Evolutionary conservation across 2,888 invertebrate genomes (phyloP).

Genomic region (Polymixis flavicincta): DNA sequence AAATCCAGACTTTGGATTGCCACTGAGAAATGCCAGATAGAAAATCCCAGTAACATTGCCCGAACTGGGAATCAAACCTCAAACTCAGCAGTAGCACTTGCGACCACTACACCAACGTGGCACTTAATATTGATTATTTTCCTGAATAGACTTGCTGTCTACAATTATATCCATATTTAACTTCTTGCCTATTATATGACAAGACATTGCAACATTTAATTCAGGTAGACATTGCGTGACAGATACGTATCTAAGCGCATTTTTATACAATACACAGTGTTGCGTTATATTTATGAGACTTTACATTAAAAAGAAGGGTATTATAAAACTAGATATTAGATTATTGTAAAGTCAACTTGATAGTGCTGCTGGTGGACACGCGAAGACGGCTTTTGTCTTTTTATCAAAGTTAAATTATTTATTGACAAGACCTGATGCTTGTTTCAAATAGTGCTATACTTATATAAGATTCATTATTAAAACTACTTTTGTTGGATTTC

Average conservation of each 20-base stretch:
- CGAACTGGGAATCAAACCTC: not conserved
- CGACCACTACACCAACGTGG: not conserved
- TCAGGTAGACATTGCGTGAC: conserved; percentile 41
- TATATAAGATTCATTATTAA: not conserved
- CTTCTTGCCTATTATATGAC: conserved; percentile 28
- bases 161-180: conserved; percentile 2
- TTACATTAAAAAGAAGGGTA: conserved; percentile 35
- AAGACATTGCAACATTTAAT: conserved; percentile 40
- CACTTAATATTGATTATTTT: not conserved
- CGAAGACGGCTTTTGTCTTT: conserved; percentile 18
- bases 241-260: conserved; percentile 51
- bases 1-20: no score
- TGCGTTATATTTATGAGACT: conserved; percentile 55
- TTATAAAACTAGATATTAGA: conserved; percentile 43
- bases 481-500: not conserved
- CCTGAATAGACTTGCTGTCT: not conserved
- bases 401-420: conserved; percentile 13
- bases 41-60: not conserved
- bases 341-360: conserved; percentile 45
- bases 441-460: no score
- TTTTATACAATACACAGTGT: conserved; percentile 44
- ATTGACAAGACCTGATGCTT: not conserved
- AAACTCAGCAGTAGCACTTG: not conserved
- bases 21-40: no score
- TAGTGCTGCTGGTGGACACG: conserved; percentile 18